phyloP scores from a whole-genome alignment of 2,797 vertebrate genomes.

The Arnoldichthys spilopterus region DNA sequence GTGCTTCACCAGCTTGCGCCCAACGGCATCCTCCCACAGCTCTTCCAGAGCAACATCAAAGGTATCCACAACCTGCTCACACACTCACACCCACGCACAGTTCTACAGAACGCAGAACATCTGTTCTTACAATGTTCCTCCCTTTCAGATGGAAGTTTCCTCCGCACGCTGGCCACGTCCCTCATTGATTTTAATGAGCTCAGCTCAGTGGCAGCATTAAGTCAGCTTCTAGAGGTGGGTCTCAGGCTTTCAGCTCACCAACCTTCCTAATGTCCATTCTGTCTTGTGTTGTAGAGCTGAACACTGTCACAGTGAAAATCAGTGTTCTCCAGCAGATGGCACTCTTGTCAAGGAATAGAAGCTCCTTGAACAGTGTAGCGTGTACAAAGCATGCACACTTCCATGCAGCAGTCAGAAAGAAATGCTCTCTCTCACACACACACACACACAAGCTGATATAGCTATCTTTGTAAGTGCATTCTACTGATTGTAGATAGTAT shows the following conservation, averaged over 20 bases:
- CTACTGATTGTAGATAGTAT: too few species aligned
- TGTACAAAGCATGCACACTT: too few species aligned
- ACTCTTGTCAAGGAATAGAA: conserved; percentile 21
- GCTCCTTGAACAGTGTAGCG: neutral
- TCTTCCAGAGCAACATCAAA: conserved; percentile 99
- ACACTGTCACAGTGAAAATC: neutral
- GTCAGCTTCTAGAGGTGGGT: conserved; percentile 95
- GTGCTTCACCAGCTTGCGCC: conserved; percentile 97
- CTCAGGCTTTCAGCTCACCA: neutral
- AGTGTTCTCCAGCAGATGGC: conserved; percentile 38
- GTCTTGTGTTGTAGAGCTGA: neutral
- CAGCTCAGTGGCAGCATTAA: conserved; percentile 94
- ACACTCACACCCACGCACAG: neutral
- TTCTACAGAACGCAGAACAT: neutral
- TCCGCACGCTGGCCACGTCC: conserved; percentile 90
- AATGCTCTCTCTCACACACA: too few species aligned
- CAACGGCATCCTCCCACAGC: conserved; percentile 96
- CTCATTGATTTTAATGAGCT: conserved; percentile 97
- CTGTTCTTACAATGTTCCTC: conserved; percentile 53
- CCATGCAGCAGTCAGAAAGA: too few species aligned
- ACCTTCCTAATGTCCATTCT: neutral
- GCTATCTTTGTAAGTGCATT: too few species aligned
- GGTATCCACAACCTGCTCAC: conserved; percentile 73
- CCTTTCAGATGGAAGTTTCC: conserved; percentile 90
- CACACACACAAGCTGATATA: too few species aligned